Evolutionary conservation across 2,888 invertebrate genomes (phyloP).

Genomic region (Petrolisthes manimaculis): DNA sequence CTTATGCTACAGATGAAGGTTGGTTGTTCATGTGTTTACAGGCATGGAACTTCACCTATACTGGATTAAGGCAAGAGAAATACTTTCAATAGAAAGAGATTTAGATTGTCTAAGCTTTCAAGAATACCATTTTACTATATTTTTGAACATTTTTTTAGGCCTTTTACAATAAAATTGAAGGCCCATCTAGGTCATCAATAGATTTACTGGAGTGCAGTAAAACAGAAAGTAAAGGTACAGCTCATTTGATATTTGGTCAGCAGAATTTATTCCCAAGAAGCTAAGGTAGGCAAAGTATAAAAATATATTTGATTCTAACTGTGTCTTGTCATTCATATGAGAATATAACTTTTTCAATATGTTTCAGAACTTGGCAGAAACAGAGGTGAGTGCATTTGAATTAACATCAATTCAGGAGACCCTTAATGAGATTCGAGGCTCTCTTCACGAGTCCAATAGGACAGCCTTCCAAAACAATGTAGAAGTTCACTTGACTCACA

Average conservation of each 20-base stretch:
- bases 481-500: conserved; percentile 91
- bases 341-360: too few relatives aligned
- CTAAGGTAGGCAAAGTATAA: neutral
- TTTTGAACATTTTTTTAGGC: too few relatives aligned
- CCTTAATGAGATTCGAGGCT: conserved; percentile 87
- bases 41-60: too few relatives aligned
- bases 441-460: conserved; percentile 78
- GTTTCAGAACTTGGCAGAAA: conserved; percentile 78
- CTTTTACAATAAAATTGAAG: too few relatives aligned
- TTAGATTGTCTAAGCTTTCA: too few relatives aligned
- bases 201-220: neutral
- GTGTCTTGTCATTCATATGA: too few relatives aligned
- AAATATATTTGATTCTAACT: too few relatives aligned
- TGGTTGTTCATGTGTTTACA: neutral
- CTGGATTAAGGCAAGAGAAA: too few relatives aligned
- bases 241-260: too few relatives aligned
- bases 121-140: too few relatives aligned
- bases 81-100: too few relatives aligned
- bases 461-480: conserved; percentile 78
- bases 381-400: conserved; percentile 90
- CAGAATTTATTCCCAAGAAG: neutral
- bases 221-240: neutral
- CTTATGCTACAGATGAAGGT: conserved; percentile 89
- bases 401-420: conserved; percentile 90
- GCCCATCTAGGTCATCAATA: too few relatives aligned